A percentile compares a stretch with the other conserved stretches of the same genome.
These are phyloP conservation scores for Campaea margaritaria DNA, from an alignment of 2,888 invertebrate species.

Conservation along the genomic window DNA sequence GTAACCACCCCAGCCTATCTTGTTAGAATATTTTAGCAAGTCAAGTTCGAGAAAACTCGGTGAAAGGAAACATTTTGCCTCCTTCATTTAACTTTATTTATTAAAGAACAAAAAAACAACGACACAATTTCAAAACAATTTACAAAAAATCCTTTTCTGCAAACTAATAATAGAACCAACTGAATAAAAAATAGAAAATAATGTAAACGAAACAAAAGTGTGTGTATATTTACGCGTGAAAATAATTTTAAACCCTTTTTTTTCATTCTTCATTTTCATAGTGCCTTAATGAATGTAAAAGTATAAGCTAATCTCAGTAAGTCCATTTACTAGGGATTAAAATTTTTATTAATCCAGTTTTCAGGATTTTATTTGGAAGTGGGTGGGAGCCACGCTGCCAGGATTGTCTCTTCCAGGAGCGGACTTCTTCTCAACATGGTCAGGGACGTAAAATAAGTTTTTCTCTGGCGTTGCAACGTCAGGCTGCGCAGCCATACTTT, in stretches of 20 bases:
- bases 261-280: not conserved
- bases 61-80: not conserved
- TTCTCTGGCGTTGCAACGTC: slow-evolving; percentile 10
- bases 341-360: not conserved
- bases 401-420: too few species aligned
- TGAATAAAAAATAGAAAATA: too few species aligned
- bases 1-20: slow-evolving; percentile 20
- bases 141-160: not conserved
- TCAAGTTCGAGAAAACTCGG: not conserved
- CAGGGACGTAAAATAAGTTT: slow-evolving; percentile 65
- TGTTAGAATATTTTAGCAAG: slow-evolving; percentile 22
- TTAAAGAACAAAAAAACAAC: not conserved
- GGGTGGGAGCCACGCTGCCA: too few species aligned
- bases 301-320: not conserved
- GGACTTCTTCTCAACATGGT: slow-evolving; percentile 18
- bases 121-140: not conserved
- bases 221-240: not conserved
- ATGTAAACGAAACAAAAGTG: not conserved
- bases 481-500: slow-evolving; percentile 31
- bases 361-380: too few species aligned
- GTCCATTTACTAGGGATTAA: slow-evolving; percentile 2
- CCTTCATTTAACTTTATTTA: slow-evolving; percentile 8
- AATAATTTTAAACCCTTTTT: not conserved
- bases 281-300: not conserved
- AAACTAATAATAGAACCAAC: not conserved